Evolutionary conservation across 2,888 invertebrate species (phyloP).

Genomic region (Nephrotoma flavescens): DNA sequence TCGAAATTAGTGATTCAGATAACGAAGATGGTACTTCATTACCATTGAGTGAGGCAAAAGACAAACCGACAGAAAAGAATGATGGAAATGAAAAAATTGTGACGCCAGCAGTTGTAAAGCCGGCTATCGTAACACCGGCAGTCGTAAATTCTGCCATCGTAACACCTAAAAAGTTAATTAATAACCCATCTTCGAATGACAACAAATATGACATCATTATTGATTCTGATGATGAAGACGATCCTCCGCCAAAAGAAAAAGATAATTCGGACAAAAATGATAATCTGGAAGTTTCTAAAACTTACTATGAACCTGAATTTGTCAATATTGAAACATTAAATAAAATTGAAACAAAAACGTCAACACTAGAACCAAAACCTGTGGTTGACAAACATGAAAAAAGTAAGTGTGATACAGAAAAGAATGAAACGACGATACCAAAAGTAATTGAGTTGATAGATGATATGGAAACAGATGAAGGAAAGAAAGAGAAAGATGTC

Average conservation of each 20-base stretch:
- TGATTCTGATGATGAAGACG: background rate
- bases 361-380: background rate
- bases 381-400: background rate
- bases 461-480: background rate
- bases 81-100: background rate
- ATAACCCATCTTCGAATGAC: background rate
- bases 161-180: background rate
- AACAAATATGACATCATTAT: background rate
- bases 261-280: background rate
- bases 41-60: background rate
- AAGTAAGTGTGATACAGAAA: background rate
- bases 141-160: too few relatives aligned
- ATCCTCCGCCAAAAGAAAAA: background rate
- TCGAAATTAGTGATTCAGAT: background rate
- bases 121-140: too few relatives aligned
- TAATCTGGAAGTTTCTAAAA: background rate
- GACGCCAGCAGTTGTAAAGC: background rate
- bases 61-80: background rate
- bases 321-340: background rate
- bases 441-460: background rate
- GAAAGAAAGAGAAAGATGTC: background rate
- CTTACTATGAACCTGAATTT: background rate
- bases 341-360: background rate
- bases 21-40: background rate
- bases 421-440: background rate